These are phyloP conservation scores for Neotoxoptera formosana DNA, from an alignment of 1,140 invertebrate genomes.

Conservation along the genomic window DNA sequence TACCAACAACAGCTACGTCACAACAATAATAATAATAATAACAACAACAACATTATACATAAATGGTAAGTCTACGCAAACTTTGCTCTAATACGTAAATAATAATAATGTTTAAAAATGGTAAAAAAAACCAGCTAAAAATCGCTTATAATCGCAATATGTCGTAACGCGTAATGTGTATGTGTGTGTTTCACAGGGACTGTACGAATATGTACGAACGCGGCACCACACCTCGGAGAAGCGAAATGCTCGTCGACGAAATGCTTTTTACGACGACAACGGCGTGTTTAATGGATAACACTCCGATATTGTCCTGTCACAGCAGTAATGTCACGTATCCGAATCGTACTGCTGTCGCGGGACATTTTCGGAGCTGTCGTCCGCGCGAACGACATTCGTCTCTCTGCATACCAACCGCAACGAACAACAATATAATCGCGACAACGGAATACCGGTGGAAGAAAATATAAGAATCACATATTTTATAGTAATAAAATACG, in stretches of 20 bases:
- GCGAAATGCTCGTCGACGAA: background rate
- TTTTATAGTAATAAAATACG: background rate
- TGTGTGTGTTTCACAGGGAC: background rate
- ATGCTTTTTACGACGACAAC: background rate
- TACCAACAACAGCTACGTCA: background rate
- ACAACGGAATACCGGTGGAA: background rate
- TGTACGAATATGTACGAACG: background rate
- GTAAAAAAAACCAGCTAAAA: background rate
- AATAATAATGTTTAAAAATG: constrained; percentile 3
- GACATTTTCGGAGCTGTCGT: constrained; percentile 75
- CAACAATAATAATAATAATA: constrained; percentile 13
- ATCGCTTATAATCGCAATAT: background rate
- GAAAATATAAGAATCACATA: background rate
- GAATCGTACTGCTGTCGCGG: constrained; percentile 83
- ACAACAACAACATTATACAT: constrained; percentile 12
- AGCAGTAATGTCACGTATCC: constrained; percentile 77
- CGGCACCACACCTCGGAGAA: background rate
- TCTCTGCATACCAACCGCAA: background rate
- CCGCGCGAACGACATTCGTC: background rate
- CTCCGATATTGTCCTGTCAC: constrained; percentile 94
- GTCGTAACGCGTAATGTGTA: background rate
- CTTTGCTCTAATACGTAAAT: constrained; percentile 1
- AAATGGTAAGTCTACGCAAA: constrained; percentile 31
- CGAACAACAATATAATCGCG: background rate
- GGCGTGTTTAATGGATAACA: constrained; percentile 61